Conservation (phyloP, 2,113 vertebrate genomes). For the Pomatostomus ruficeps region DNA sequence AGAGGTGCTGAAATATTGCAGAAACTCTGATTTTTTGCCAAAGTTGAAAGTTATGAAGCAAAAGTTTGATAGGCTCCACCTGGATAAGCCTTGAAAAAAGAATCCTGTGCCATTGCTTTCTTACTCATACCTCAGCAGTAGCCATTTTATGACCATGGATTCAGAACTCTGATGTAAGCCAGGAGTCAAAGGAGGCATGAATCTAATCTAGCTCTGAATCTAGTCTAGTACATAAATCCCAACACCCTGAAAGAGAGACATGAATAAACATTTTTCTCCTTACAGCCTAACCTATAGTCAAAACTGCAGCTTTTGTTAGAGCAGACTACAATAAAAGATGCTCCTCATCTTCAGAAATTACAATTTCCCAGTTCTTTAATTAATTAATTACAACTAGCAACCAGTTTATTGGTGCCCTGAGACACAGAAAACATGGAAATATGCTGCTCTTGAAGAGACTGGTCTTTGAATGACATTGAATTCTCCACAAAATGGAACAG, state of each 20-base stretch:
- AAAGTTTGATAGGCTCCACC: not conserved
- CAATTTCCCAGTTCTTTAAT: not conserved
- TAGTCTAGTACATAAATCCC: not conserved
- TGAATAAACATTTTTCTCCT: not conserved
- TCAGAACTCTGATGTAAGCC: not conserved
- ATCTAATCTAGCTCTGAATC: not conserved
- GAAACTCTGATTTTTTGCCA: not conserved
- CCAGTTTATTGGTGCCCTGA: not conserved
- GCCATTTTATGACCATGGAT: not conserved
- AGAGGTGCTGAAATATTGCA: not conserved
- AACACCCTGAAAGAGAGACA: not conserved
- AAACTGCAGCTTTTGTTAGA: not conserved
- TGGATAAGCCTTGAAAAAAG: not conserved
- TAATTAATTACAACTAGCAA: not conserved
- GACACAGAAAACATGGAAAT: not conserved
- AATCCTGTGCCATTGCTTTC: not conserved
- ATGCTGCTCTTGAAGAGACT: not conserved
- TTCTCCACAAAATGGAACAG: not conserved
- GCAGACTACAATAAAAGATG: not conserved
- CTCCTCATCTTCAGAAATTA: not conserved
- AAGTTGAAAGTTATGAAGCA: not conserved
- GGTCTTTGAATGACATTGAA: not conserved
- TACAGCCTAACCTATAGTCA: not conserved
- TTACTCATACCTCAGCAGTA: not conserved
- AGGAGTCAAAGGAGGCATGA: not conserved